phyloP scores from a whole-genome alignment of 2,888 invertebrate genomes.

The Brachypalpus laphriformis region DNA sequence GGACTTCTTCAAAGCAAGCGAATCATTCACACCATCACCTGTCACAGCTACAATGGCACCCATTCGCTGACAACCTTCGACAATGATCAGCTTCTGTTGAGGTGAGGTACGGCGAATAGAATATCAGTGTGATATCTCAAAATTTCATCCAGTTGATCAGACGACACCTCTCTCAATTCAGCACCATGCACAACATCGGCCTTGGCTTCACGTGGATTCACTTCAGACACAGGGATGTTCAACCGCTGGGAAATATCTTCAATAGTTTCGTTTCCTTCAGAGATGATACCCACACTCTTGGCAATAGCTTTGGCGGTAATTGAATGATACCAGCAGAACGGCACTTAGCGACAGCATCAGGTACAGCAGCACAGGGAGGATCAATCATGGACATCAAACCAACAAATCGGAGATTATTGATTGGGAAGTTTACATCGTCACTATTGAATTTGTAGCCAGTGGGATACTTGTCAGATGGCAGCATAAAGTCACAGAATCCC shows the following conservation, averaged over 20 bases:
- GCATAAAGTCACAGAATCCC: conserved; percentile 95
- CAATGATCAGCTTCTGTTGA: too few species aligned
- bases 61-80: conserved; percentile 95
- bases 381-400: conserved; percentile 99
- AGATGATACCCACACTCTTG: conserved; percentile 96
- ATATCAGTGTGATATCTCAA: conserved; percentile 97
- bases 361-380: conserved; percentile 98
- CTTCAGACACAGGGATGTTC: conserved; percentile 94
- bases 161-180: conserved; percentile 93
- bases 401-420: conserved; percentile 94
- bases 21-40: conserved; percentile 96
- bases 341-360: conserved; percentile 99
- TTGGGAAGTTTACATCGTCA: conserved; percentile 95
- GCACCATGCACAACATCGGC: conserved; percentile 95
- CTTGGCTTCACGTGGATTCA: conserved; percentile 95
- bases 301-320: conserved; percentile 98
- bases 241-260: conserved; percentile 96
- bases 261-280: conserved; percentile 95
- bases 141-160: conserved; percentile 95
- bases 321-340: conserved; percentile 98
- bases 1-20: conserved; percentile 95
- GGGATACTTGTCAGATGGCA: conserved; percentile 96
- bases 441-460: conserved; percentile 95
- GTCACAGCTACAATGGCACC: conserved; percentile 96
- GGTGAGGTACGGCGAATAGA: conserved; percentile 98